phyloP scores from a whole-genome alignment of 1,140 invertebrate genomes.

The Mactra quadrangularis region DNA sequence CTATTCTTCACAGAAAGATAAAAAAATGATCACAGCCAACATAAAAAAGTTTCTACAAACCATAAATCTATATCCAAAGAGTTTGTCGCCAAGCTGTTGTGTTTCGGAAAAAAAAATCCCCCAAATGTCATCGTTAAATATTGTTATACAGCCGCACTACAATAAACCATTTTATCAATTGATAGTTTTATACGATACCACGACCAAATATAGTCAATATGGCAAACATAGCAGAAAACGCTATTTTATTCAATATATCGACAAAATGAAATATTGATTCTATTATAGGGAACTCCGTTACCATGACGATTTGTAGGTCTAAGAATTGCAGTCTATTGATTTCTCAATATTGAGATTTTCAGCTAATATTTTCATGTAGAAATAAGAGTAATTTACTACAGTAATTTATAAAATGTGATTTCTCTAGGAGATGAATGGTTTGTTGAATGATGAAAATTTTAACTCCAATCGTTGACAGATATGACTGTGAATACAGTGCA shows the following conservation, averaged over 20 bases:
- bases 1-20: no score
- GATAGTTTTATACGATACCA: constrained; percentile 33
- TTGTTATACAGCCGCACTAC: no score
- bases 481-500: no score
- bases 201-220: constrained; percentile 25
- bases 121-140: no score
- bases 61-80: no score
- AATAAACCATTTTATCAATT: neutral
- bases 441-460: no score
- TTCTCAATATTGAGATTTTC: constrained; percentile 32
- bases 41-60: no score
- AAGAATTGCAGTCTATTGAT: constrained; percentile 49
- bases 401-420: constrained; percentile 4
- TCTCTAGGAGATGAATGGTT: no score
- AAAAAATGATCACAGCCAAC: no score
- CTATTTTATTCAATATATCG: constrained; percentile 55
- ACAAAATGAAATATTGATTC: constrained; percentile 56
- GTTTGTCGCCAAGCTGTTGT: no score
- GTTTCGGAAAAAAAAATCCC: no score
- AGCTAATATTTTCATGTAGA: constrained; percentile 42
- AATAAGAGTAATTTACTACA: constrained; percentile 23
- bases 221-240: constrained; percentile 32
- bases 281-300: constrained; percentile 45
- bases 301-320: constrained; percentile 53
- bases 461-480: no score